Evolutionary conservation across 2,888 invertebrate genomes (phyloP), one percentile per base, ranked within the genome.

Genomic region (Deilephila elpenor): DNA sequence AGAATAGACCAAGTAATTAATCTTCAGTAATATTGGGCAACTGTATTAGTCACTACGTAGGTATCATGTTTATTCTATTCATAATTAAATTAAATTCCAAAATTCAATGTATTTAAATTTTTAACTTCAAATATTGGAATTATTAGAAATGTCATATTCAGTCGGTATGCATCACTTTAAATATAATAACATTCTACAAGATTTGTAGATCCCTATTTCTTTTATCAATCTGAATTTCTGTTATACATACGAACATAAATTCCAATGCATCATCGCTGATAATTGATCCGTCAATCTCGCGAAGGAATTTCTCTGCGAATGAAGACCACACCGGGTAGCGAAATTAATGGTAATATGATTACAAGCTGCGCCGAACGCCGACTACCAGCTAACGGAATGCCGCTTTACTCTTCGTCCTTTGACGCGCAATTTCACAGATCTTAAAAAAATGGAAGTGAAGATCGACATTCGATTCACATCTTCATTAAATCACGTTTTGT

Each of bases 301-400:
- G 75, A 75, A 75, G 71, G 77, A 76, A 75, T 76, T 76, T 76
- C 75, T 73, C 75, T 78, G 75, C 72, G 76, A 79, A 83, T 77
- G 79, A 78, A 82, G 85, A 88, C 88, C 88, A 88, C 86, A 44
- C 62, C 8, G 84, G 75, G 78, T 79, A 78, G 81, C 78, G 79
- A 87, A 88, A 91, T 89, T 89, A 90, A 88, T 88, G 88, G 82
- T 84, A 84, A 80, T 32, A 67, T 62, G 19, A 53, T 72, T 61
- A 61, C 29, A 61, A 61, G 34, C 29, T n/a, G 32, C 32, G 29
- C 59, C 71, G 70, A 25, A 70, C 70, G 67, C 71, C 74, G 72
- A 73, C 74, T 74, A 56, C 74, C 44, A 56, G 60, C 71, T 71
- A 74, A 73, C 73, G 64, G 64, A 71, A 75, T 72, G 71, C 61